A percentile compares a stretch with the other conserved stretches of the same genome.
These are phyloP conservation scores for Naso thynnoides DNA, from an alignment of 2,797 vertebrate genomes.

Conservation along the genomic window DNA sequence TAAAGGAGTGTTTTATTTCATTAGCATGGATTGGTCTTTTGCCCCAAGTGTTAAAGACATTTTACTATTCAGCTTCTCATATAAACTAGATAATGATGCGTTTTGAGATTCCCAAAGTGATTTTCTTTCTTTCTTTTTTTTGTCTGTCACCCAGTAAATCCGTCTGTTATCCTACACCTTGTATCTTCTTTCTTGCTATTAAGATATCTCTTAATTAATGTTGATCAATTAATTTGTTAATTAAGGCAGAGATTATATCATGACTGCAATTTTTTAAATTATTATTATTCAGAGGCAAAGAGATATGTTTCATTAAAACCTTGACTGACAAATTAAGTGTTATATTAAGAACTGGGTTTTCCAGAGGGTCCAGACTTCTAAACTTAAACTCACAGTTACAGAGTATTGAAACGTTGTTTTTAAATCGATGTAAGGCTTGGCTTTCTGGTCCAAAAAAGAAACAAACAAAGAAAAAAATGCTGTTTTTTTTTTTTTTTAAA, in stretches of 20 bases:
- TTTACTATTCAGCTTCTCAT: background rate
- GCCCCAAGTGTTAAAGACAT: background rate
- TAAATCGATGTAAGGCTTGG: background rate
- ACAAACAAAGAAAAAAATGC: too few species aligned
- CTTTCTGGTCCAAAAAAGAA: too few species aligned
- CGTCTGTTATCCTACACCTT: background rate
- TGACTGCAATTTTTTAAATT: background rate
- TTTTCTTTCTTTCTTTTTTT: background rate
- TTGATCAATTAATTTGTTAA: too few species aligned
- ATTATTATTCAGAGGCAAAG: background rate
- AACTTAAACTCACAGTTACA: background rate
- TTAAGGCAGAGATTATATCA: constrained; percentile 21
- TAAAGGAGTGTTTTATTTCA: constrained; percentile 49
- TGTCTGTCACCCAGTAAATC: background rate
- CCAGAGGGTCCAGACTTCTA: too few species aligned
- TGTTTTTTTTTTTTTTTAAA: too few species aligned
- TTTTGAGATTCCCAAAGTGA: constrained; percentile 15
- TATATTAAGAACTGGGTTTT: too few species aligned
- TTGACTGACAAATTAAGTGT: background rate
- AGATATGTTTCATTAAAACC: constrained; percentile 4
- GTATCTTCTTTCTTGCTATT: background rate
- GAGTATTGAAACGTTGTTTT: background rate
- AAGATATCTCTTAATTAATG: too few species aligned
- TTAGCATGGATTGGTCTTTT: constrained; percentile 29
- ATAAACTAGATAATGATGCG: background rate